Evolutionary conservation across 53 echinoderm and acorn worm species (phyloP), one percentile per base, ranked within the genome.

Genomic region (Mesocentrotus franciscanus): DNA sequence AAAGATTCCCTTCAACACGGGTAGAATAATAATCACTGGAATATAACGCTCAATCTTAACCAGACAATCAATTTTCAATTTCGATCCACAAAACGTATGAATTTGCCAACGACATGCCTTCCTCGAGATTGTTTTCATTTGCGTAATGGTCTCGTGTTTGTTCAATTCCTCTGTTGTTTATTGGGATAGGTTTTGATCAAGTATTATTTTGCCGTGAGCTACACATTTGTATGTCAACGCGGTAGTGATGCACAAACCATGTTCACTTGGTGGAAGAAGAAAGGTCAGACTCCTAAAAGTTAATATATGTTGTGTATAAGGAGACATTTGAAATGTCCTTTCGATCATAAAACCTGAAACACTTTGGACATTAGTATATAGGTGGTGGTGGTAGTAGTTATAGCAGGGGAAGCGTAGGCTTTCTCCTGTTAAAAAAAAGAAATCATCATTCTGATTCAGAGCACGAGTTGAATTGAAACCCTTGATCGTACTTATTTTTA

Each of bases 41-140:
- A n/a, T 35, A 49, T 84, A 18, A 49, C 20, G 9, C 22, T 49
- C 84, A 49, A 84, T 84, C 12, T 7, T 84, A 55, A 55, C 55
- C 42, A 49, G 18, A 84, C 84, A 84, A 75, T 75, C 75, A 75
- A 22, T 84, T 84, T 84, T 42, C 84, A 84, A 84, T 84, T 84
- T 49, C 84, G 24, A 49, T 39, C 49, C 55, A 42, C 84, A 49
- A 84, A 75, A 64, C 27, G 11, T 0, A 75, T 27, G 75, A 75
- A 42, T 22, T 84, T 55, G 39, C 39, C 49, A 84, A 49, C 84
- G 55, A 84, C 84, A 84, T 9, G 55, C 84, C 24, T 22, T 84
- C 42, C 9, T 20, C 26, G 22, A 39, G 55, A 84, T 84, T 84
- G 55, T 49, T 84, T 84, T 84, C 84, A 84, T 84, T 84, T 84